A percentile compares a stretch with the other conserved stretches of the same genome.
phyloP scores from a whole-genome alignment of 2,888 invertebrate genomes.

The Hydrotaea cyrtoneurina region DNA sequence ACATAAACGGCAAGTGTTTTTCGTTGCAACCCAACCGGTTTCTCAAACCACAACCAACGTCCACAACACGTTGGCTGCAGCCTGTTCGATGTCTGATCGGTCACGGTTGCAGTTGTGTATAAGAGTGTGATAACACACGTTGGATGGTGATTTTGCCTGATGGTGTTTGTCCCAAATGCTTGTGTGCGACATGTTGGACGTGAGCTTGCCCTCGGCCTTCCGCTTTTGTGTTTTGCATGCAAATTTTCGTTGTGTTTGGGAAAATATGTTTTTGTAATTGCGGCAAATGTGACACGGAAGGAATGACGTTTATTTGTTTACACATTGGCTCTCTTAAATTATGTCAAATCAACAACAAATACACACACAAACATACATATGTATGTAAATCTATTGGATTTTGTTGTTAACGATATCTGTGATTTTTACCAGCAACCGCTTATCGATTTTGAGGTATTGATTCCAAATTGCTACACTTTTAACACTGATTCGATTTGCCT shows the following conservation, averaged over 20 bases:
- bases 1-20: constrained; percentile 58
- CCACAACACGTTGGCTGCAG: constrained; percentile 29
- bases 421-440: too few species aligned
- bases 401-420: background rate
- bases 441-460: too few species aligned
- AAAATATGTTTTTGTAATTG: background rate
- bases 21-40: constrained; percentile 22
- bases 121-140: constrained; percentile 23
- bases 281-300: background rate
- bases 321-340: constrained; percentile 11
- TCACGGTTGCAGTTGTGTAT: constrained; percentile 34
- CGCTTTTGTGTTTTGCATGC: too few species aligned
- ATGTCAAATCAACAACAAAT: constrained; percentile 23
- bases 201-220: too few species aligned
- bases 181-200: background rate
- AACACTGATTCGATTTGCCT: too few species aligned
- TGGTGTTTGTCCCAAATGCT: constrained; percentile 59
- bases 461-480: too few species aligned
- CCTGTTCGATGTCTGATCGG: background rate
- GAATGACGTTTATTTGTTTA: constrained; percentile 11
- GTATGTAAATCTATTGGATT: background rate
- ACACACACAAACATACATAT: too few species aligned
- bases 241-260: background rate
- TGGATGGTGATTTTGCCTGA: too few species aligned
- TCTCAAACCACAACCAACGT: constrained; percentile 13